phyloP scores from a whole-genome alignment of 2,797 vertebrate species.

The Rhinogobio ventralis region DNA sequence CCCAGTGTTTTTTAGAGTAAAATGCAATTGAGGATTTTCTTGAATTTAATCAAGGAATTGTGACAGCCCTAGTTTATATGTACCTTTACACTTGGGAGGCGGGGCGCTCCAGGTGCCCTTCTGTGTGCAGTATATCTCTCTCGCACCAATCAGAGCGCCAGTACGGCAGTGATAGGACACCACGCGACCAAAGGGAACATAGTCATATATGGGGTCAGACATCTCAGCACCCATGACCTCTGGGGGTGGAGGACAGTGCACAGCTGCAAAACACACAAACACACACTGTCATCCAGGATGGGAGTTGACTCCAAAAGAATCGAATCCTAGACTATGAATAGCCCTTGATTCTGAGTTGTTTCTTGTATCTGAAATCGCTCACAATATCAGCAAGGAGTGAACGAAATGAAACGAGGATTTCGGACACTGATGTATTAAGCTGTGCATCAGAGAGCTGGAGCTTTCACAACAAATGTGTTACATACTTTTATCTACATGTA shows the following conservation, averaged over 20 bases:
- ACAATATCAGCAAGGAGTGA: not conserved
- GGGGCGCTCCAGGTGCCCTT: conserved; percentile 73
- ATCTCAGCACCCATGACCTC: conserved; percentile 49
- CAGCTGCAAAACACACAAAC: conserved; percentile 8
- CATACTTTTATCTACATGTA: not conserved
- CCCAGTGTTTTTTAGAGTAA: too few relatives aligned
- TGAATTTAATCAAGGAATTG: too few relatives aligned
- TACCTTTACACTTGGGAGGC: conserved; percentile 57
- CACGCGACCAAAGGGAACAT: conserved; percentile 58
- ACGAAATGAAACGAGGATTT: not conserved
- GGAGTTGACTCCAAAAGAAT: not conserved
- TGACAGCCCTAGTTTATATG: too few relatives aligned
- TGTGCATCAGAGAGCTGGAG: too few relatives aligned
- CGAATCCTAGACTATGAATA: not conserved
- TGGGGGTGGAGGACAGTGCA: conserved; percentile 59
- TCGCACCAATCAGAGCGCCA: conserved; percentile 67
- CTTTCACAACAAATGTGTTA: not conserved
- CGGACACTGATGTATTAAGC: not conserved
- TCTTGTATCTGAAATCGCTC: not conserved
- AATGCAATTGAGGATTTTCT: too few relatives aligned
- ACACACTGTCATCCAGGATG: not conserved
- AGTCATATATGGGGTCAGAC: not conserved
- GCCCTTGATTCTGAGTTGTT: not conserved
- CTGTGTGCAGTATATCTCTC: conserved; percentile 69
- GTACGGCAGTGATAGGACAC: conserved; percentile 65